Conservation (phyloP, 2,113 vertebrate species). For the Stigmatopora argus region DNA sequence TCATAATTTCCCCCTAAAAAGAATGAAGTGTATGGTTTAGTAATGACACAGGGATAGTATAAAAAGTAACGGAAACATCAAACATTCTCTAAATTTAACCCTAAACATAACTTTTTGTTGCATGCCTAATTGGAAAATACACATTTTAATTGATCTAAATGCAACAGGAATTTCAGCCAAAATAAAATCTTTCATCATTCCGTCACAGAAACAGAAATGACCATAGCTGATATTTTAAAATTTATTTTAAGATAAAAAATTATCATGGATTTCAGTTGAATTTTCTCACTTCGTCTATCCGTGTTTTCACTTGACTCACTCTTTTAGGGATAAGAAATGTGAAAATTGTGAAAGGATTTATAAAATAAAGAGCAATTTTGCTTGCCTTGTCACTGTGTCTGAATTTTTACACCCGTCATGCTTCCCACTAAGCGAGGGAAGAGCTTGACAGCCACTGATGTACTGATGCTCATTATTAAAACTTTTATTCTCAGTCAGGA, state of each 20-base stretch:
- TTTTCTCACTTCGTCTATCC: neutral
- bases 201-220: neutral
- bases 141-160: too few species aligned
- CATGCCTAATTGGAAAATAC: too few species aligned
- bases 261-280: neutral
- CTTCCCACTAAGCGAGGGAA: constrained; percentile 26
- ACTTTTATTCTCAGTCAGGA: constrained; percentile 79
- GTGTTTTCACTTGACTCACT: neutral
- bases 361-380: neutral
- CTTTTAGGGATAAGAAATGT: neutral
- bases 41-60: neutral
- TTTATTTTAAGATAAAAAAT: neutral
- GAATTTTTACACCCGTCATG: constrained; percentile 35
- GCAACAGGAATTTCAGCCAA: neutral
- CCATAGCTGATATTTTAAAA: neutral
- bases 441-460: constrained; percentile 61
- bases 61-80: neutral
- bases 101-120: too few species aligned
- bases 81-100: too few species aligned
- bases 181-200: neutral
- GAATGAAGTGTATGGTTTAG: neutral
- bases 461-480: constrained; percentile 80
- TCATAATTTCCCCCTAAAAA: neutral
- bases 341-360: neutral
- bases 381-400: constrained; percentile 45